phyloP scores from a whole-genome alignment of 2,113 vertebrate species.

The Thalassarche chlororhynchos region DNA sequence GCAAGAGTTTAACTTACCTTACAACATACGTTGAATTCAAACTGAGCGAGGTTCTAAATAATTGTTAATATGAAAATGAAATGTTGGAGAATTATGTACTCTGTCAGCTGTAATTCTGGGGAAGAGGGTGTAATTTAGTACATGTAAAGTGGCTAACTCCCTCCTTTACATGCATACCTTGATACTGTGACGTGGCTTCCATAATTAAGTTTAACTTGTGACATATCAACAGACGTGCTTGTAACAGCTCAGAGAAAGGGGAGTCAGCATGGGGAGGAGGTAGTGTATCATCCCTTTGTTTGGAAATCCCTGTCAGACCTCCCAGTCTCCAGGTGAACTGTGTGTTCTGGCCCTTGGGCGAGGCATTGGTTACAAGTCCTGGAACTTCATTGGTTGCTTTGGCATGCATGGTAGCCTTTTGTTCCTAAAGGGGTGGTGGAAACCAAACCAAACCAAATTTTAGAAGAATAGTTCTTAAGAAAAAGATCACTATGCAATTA shows the following conservation, averaged over 20 bases:
- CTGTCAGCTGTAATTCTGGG: neutral
- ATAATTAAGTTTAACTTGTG: neutral
- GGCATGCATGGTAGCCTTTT: neutral
- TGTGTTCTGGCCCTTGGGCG: fast-evolving
- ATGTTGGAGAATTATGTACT: neutral
- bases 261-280: neutral
- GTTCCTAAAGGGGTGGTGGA: neutral
- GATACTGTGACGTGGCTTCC: neutral
- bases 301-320: neutral
- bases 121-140: neutral
- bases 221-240: neutral
- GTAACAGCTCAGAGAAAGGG: neutral
- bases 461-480: neutral
- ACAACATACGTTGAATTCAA: neutral
- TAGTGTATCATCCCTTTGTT: too few species aligned
- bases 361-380: neutral
- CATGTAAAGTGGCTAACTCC: neutral
- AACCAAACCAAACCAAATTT: neutral
- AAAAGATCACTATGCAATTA: neutral
- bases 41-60: neutral
- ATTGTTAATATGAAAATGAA: neutral
- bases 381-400: neutral
- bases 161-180: neutral
- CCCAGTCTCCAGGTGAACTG: neutral
- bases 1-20: constrained; percentile 63